These are phyloP conservation scores for Erynnis tages DNA, from an alignment of 2,888 invertebrate species.

Conservation along the genomic window DNA sequence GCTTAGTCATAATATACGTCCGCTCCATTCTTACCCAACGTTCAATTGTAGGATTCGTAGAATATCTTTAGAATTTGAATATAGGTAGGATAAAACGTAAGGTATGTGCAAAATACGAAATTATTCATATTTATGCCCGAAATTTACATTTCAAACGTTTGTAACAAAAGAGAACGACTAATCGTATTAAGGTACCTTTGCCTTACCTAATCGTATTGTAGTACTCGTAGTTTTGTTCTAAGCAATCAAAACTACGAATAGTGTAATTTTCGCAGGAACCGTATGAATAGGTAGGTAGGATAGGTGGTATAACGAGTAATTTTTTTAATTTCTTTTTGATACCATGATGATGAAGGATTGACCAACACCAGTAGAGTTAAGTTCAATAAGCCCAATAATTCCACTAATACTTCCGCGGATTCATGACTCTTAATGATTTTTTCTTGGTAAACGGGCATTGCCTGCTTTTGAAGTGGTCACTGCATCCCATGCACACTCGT, in stretches of 20 bases:
- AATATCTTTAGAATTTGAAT: conserved; percentile 17
- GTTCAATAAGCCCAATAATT: too few relatives aligned
- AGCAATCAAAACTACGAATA: background rate
- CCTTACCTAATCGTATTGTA: conserved; percentile 22
- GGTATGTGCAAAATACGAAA: conserved; percentile 13
- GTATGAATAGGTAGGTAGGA: too few relatives aligned
- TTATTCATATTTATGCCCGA: conserved; percentile 25
- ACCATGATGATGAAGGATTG: too few relatives aligned
- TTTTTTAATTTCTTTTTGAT: too few relatives aligned
- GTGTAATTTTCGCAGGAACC: background rate
- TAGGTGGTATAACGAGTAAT: too few relatives aligned
- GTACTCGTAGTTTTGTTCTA: background rate
- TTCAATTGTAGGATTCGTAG: conserved; percentile 2
- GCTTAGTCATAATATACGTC: conserved; percentile 44
- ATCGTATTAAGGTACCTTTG: conserved; percentile 19
- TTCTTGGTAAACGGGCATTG: too few relatives aligned
- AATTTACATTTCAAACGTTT: conserved; percentile 20
- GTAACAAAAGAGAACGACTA: conserved; percentile 6
- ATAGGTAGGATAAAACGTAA: conserved; percentile 23
- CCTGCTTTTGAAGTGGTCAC: too few relatives aligned
- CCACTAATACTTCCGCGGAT: too few relatives aligned
- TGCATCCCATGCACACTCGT: too few relatives aligned
- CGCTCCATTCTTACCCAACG: conserved; percentile 6
- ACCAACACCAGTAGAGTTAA: too few relatives aligned
- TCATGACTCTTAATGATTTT: too few relatives aligned